phyloP scores from a whole-genome alignment of 1,140 invertebrate species.

The Arctopsyche grandis region DNA sequence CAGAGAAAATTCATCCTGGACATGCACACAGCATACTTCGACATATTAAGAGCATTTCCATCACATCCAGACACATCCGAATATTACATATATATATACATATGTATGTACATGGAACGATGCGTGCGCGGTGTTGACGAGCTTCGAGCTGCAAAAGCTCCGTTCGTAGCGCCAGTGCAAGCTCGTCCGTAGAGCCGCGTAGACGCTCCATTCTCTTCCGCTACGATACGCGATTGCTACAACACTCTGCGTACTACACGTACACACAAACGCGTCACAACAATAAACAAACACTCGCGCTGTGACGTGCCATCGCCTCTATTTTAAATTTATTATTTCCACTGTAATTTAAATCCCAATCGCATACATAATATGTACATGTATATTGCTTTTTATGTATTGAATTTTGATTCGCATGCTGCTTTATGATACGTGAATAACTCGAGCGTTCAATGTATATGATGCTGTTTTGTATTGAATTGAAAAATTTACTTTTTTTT shows the following conservation, averaged over 20 bases:
- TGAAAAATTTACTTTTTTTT: neutral
- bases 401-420: too few relatives aligned
- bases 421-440: too few relatives aligned
- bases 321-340: neutral
- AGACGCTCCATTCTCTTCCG: neutral
- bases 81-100: neutral
- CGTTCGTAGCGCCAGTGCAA: constrained; percentile 18
- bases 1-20: too few relatives aligned
- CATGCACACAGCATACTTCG: too few relatives aligned
- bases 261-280: neutral
- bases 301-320: neutral
- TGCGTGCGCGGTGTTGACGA: neutral
- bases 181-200: constrained; percentile 32
- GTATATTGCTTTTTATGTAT: too few relatives aligned
- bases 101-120: neutral
- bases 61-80: neutral
- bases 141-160: neutral
- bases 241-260: neutral
- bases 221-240: neutral
- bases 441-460: too few relatives aligned
- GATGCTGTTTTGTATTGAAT: neutral
- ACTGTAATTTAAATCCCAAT: neutral
- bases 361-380: neutral
- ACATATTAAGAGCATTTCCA: neutral
- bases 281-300: neutral